Base-by-base conservation (phyloP, 2,797 vertebrate species). In the Crenichthys baileyi region DNA sequence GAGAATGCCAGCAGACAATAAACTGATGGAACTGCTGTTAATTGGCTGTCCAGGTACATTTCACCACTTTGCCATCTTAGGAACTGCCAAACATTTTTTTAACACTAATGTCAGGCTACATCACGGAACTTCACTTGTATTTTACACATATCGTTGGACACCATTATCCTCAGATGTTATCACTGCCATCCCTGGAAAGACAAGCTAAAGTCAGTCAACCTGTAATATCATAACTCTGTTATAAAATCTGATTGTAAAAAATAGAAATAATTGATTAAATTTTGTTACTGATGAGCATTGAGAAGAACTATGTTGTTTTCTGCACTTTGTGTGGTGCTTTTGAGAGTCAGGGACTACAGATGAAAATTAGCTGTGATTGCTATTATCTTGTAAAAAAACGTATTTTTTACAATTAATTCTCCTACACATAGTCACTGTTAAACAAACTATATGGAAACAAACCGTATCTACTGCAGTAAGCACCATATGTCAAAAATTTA, bases 41-140 rank as follows among this genome's bases (percentile, higher is more conserved):
- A 95, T 97, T 97, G 90, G 91, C 96, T 95, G 96, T 96, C 95
- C 79, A 86, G 86, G 51, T 83, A 91, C 68, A 63, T 85, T 87
- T 90, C 73, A 92, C 91, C 93, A 91, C 90, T 94, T 95, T 84
- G 85, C 88, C 18, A 88, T 86, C 91, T 80, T 76, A 84, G 71
- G 72, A 89, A 86, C 88, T 76, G 73, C 63, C n/a, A 36, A 36
- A 94, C 92, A 89, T 71, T 93, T 94, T 92, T 93, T 94, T 93
- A 92, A 94, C 81, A 83, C 84, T 84, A 83, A 91, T 84, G 87
- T 84, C 60, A 79, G 83, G 80, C 79, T 72, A 68, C 81, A 81
- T 41, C 39, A 36, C 63, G n/a, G 36, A 16, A 67, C 36, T 67
- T 65, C 18, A 22, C 60, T 63, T 4, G 18, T 20, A 12, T 65